Percentiles rank a stretch among this genome's conserved stretches.
Conservation (phyloP, 2,113 vertebrate genomes). For the Laticauda colubrina region DNA sequence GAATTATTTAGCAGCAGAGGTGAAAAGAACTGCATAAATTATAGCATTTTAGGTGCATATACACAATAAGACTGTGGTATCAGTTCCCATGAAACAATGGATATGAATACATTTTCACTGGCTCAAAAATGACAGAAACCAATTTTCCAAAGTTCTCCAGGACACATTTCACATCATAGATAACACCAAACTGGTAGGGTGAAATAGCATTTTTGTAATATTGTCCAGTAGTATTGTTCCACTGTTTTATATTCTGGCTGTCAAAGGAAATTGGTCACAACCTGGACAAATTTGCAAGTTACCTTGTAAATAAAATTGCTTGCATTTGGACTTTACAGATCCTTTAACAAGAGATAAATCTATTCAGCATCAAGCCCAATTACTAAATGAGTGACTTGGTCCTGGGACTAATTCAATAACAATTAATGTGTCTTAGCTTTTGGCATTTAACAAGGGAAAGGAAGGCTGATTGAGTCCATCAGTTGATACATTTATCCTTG, state of each 20-base stretch:
- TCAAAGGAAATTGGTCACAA: not conserved
- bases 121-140: too few species aligned
- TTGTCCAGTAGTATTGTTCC: not conserved
- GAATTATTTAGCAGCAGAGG: slow-evolving; percentile 94
- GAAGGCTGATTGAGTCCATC: not conserved
- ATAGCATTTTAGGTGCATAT: not conserved
- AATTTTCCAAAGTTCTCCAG: not conserved
- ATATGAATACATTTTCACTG: not conserved
- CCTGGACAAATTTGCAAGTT: not conserved
- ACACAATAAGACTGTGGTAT: not conserved
- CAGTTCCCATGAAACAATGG: not conserved
- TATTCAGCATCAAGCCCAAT: not conserved
- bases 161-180: not conserved
- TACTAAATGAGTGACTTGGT: not conserved
- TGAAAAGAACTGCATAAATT: slow-evolving; percentile 55
- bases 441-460: not conserved
- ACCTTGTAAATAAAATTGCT: not conserved
- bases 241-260: not conserved
- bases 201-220: not conserved
- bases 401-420: not conserved
- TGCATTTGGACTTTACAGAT: not conserved
- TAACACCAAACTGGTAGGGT: not conserved
- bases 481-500: not conserved
- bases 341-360: not conserved
- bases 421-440: not conserved